phyloP scores from a whole-genome alignment of 2,113 vertebrate species.

The Dryoscopus gambensis region DNA sequence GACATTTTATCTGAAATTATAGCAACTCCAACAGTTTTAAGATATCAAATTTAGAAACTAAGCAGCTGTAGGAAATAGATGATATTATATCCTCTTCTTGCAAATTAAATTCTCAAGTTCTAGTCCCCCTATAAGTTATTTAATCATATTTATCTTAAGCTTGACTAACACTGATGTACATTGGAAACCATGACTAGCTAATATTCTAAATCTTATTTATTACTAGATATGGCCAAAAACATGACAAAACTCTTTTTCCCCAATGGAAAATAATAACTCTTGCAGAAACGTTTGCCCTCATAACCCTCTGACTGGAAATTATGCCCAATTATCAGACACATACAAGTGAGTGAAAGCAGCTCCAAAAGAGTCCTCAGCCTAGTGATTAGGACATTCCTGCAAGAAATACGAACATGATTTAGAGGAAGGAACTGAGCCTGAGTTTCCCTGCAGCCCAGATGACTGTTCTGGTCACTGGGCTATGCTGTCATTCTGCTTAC shows the following conservation, averaged over 20 bases:
- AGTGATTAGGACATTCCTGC: background rate
- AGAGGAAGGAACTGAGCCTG: background rate
- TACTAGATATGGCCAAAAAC: background rate
- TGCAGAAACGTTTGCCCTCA: background rate
- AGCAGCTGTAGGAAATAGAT: constrained; percentile 42
- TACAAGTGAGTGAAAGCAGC: background rate
- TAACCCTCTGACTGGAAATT: background rate
- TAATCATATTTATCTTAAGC: constrained; percentile 28
- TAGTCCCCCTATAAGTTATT: constrained; percentile 46
- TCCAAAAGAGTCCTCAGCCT: background rate
- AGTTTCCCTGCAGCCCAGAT: background rate
- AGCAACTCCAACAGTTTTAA: constrained; percentile 63
- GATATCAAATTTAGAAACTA: constrained; percentile 66
- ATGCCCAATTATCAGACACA: background rate
- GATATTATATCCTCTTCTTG: background rate
- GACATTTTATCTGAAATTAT: constrained; percentile 78
- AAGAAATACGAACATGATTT: background rate
- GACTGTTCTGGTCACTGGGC: background rate
- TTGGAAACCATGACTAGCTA: background rate
- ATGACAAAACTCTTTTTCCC: background rate
- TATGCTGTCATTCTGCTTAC: background rate
- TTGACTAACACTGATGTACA: constrained; percentile 31
- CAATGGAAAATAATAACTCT: background rate
- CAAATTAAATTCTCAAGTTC: constrained; percentile 65
- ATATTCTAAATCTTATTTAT: background rate